Evolutionary conservation across 2,888 invertebrate species (phyloP), one percentile per base, ranked within the genome.

Genomic region (Neoscelio sp.): DNA sequence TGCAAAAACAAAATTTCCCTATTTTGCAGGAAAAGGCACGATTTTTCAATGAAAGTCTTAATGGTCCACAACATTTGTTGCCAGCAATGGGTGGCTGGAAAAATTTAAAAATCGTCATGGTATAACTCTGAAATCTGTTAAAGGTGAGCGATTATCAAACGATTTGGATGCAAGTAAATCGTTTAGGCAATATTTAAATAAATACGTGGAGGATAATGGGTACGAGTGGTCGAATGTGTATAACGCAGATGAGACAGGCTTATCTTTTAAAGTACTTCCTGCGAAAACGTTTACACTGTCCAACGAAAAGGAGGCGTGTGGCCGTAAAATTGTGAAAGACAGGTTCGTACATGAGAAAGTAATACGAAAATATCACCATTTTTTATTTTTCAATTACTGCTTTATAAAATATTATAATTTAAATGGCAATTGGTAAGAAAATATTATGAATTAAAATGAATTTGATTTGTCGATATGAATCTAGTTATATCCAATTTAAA

Each of bases 1-100:
- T 42, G 7, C 65, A 65, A 33, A 65, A 52, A 20, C 52, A 44
- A 33, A 54, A 26, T 33, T n/a, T 65, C 2, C 42, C 65, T 5
- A 65, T 65, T 17, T n/a, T 65, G 3, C 52, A 65, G 23, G 65
- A 65, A 65, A 65, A 52, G 20, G 64, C 64, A 4, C 64, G 40
- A 10, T 50, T 40, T 50, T 50, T 64, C 8, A 50, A 64, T 30
- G 18, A 64, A 8, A 2, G 40, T 23, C 5, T 64, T 1, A 50
- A 50, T 13, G 40, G 50, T n/a, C 8, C 50, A 28, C 2, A 6
- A 44, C 6, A 7, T 52, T 44, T 17, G 6, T 5, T 1, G 54
- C 30, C 7, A 44, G 52, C 23, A 65, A 65, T 33, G 44, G 54
- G 6, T 54, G 65, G 65, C 33, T 65, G 2, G 30, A 30, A 6